These are phyloP conservation scores for Oreocharis arfaki DNA, from an alignment of 2,113 vertebrate genomes.

Conservation along the genomic window DNA sequence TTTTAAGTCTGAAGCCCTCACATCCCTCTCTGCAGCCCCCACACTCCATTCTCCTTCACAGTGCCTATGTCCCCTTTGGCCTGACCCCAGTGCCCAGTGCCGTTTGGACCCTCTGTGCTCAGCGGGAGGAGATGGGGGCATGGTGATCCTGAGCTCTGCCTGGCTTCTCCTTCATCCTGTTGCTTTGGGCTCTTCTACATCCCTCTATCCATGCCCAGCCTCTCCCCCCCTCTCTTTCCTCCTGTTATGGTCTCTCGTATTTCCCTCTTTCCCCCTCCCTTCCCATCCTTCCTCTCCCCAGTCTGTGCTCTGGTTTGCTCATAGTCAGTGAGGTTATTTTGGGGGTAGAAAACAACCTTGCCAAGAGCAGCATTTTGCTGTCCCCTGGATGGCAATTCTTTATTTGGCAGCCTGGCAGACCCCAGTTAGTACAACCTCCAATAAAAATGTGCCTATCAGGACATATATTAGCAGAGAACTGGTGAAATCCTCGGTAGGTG, in stretches of 20 bases:
- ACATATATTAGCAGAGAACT: neutral
- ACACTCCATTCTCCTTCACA: fast-evolving
- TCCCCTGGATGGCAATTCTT: neutral
- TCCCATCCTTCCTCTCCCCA: neutral
- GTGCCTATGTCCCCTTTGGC: neutral
- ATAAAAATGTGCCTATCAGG: neutral
- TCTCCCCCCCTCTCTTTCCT: neutral
- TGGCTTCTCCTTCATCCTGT: fast-evolving
- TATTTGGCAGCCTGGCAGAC: neutral
- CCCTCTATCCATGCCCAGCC: neutral
- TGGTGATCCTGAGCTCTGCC: neutral
- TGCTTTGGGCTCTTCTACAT: neutral
- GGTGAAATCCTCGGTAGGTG: neutral
- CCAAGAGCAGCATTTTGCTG: neutral
- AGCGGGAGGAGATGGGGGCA: neutral
- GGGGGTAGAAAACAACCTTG: neutral
- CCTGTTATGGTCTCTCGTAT: neutral
- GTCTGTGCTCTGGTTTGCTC: neutral
- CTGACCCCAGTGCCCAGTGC: neutral
- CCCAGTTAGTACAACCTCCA: neutral
- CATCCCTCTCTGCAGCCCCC: neutral
- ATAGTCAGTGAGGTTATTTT: neutral
- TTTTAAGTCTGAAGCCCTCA: neutral
- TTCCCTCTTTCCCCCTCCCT: neutral
- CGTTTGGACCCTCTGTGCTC: fast-evolving